Conservation (phyloP, 1,140 invertebrate genomes). For the Orussus abietinus region DNA sequence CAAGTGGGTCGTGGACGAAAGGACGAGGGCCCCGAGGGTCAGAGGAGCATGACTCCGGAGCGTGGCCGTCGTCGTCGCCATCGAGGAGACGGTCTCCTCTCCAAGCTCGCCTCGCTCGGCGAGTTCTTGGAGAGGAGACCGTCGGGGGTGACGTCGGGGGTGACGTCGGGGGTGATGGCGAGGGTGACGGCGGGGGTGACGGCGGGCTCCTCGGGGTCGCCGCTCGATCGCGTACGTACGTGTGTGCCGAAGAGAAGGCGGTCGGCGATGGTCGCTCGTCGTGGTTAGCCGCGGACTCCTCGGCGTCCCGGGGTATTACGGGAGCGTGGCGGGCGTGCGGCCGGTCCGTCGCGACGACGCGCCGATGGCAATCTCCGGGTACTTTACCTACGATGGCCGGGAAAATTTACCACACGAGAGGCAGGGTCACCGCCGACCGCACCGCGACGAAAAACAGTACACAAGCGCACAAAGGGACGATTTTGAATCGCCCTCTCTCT, state of each 20-base stretch:
- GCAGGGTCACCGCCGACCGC: not conserved
- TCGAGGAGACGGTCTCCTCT: too few relatives aligned
- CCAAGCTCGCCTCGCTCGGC: too few relatives aligned
- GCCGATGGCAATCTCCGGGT: too few relatives aligned
- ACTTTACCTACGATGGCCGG: too few relatives aligned
- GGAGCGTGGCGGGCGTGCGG: too few relatives aligned
- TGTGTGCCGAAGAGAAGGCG: not conserved
- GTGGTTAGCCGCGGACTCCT: not conserved
- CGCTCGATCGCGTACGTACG: not conserved
- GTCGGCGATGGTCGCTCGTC: not conserved
- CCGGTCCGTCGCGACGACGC: not conserved
- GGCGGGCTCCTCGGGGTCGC: not conserved
- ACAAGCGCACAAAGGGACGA: constrained; percentile 14
- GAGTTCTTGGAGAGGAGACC: not conserved
- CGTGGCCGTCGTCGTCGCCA: too few relatives aligned
- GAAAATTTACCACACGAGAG: too few relatives aligned
- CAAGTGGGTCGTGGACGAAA: too few relatives aligned
- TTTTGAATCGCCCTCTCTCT: constrained; percentile 23
- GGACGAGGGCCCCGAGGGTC: too few relatives aligned
- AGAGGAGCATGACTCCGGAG: too few relatives aligned
- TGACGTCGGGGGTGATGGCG: not conserved
- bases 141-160: not conserved
- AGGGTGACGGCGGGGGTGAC: not conserved
- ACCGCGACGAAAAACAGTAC: constrained; percentile 3
- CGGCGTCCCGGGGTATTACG: too few relatives aligned